Evolutionary conservation across 1,140 invertebrate species (phyloP).

Genomic region (Eurosta solidaginis): DNA sequence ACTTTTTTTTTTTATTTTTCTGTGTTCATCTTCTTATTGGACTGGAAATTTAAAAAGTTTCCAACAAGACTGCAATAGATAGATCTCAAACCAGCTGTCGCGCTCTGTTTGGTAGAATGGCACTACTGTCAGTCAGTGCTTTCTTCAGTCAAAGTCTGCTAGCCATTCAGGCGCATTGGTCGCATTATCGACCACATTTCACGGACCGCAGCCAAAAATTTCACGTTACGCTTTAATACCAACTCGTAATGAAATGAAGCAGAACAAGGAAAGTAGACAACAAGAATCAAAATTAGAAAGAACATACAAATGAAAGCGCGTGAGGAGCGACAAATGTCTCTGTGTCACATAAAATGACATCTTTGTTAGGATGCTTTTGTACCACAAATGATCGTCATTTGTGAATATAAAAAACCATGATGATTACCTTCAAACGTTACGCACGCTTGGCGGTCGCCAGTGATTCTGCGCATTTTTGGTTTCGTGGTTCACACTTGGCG

Average conservation of each 20-base stretch:
- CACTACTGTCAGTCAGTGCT: not conserved
- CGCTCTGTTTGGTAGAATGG: too few relatives aligned
- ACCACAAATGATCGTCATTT: not conserved
- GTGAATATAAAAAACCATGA: not conserved
- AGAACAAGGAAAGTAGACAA: not conserved
- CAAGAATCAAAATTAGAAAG: not conserved
- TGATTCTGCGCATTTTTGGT: not conserved
- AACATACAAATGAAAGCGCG: not conserved
- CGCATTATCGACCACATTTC: slow-evolving; percentile 14
- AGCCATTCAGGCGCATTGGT: not conserved
- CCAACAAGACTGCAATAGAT: too few relatives aligned
- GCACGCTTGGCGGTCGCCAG: not conserved
- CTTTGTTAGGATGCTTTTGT: not conserved
- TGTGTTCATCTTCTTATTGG: too few relatives aligned
- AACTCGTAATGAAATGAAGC: not conserved
- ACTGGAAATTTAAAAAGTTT: too few relatives aligned
- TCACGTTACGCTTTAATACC: slow-evolving; percentile 1
- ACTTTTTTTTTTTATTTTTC: too few relatives aligned
- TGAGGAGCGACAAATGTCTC: not conserved
- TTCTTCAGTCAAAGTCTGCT: not conserved
- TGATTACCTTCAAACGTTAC: slow-evolving; percentile 18
- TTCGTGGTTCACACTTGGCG: not conserved
- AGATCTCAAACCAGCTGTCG: too few relatives aligned
- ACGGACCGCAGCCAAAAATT: not conserved
- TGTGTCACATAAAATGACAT: not conserved